Evolutionary conservation across 2,113 vertebrate species (phyloP).

Genomic region (Rhinichthys klamathensis): DNA sequence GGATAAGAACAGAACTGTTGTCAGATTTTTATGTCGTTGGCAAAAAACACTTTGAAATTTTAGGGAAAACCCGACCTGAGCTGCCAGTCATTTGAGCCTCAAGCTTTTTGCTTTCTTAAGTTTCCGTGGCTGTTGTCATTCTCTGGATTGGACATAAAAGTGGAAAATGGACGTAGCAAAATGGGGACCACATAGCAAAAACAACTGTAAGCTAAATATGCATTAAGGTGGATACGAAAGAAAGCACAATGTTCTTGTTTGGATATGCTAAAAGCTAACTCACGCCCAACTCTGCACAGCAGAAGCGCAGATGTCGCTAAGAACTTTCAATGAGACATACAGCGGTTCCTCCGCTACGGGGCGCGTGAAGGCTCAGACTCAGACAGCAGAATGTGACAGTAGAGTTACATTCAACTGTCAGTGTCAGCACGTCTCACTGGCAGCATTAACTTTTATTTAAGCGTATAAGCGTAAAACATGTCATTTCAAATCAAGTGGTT

Average conservation of each 20-base stretch:
- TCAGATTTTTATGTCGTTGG: background rate
- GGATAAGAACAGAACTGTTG: too few species aligned
- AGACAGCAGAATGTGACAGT: background rate
- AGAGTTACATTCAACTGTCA: background rate
- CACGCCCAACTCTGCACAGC: background rate
- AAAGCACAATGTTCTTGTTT: background rate
- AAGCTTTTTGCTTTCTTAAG: background rate
- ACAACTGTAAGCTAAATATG: background rate
- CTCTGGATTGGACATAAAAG: background rate
- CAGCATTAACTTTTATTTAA: background rate
- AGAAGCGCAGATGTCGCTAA: background rate
- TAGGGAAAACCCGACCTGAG: background rate
- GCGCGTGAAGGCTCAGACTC: background rate
- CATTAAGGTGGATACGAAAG: background rate
- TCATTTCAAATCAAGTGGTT: background rate
- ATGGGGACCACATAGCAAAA: background rate
- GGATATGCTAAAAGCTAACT: slow-evolving; percentile 33
- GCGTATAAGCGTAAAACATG: background rate
- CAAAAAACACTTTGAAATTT: background rate
- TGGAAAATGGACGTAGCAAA: background rate
- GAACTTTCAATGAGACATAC: background rate
- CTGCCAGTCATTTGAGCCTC: background rate
- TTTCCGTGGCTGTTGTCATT: background rate
- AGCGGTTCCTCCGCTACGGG: background rate
- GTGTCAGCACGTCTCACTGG: too few species aligned